phyloP scores from a whole-genome alignment of 1,140 invertebrate genomes.

The Luehdorfia chinensis region DNA sequence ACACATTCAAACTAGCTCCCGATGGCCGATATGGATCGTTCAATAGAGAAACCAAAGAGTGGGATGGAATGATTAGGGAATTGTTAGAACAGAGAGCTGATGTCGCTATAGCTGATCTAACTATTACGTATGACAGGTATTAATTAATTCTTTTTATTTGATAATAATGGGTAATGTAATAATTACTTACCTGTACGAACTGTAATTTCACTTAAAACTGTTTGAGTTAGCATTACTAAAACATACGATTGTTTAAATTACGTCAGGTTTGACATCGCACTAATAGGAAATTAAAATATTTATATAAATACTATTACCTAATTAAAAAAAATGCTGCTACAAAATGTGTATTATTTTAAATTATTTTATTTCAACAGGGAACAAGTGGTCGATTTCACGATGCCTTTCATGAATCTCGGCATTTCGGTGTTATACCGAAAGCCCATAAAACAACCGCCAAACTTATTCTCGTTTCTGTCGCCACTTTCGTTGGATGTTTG shows the following conservation, averaged over 20 bases:
- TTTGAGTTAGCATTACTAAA: too few species aligned
- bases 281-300: too few species aligned
- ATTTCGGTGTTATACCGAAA: slow-evolving; percentile 96
- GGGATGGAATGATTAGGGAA: slow-evolving; percentile 97
- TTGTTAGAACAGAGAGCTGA: slow-evolving; percentile 93
- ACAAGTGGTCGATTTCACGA: slow-evolving; percentile 95
- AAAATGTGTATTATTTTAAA: slow-evolving; percentile 8
- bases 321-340: too few species aligned
- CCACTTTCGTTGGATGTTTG: slow-evolving; percentile 95
- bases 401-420: slow-evolving; percentile 97
- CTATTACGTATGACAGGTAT: slow-evolving; percentile 91
- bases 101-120: slow-evolving; percentile 94
- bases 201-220: too few species aligned
- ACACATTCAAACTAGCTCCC: slow-evolving; percentile 88
- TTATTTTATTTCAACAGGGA: slow-evolving; percentile 48
- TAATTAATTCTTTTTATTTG: too few species aligned
- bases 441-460: slow-evolving; percentile 93
- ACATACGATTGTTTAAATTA: too few species aligned
- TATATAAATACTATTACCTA: too few species aligned
- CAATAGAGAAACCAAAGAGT: slow-evolving; percentile 87
- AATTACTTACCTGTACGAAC: slow-evolving; percentile 8
- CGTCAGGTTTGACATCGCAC: too few species aligned
- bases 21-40: slow-evolving; percentile 89
- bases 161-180: too few species aligned
- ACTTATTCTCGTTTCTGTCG: slow-evolving; percentile 95